Base-by-base conservation (phyloP, 2,888 invertebrate genomes). In the Acronicta alni region DNA sequence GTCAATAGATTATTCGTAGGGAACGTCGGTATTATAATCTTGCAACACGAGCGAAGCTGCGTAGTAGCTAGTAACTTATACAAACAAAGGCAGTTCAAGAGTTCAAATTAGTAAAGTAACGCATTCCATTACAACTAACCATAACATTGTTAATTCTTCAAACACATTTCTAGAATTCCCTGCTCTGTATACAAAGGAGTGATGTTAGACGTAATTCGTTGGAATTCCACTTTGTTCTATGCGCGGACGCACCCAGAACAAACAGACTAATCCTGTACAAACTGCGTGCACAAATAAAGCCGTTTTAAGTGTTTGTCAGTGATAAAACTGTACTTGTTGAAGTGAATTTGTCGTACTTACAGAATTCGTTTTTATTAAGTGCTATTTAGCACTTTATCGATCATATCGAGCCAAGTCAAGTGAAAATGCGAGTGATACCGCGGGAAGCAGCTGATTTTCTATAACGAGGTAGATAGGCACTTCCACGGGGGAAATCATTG, bases 261-360 rank as follows among this genome's bases (percentile, higher is more conserved):
- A 72, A 78, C 67, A 42, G 16, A 53, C 57, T 71, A 67, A 71
- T 72, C 68, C 63, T 72, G 45, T 54, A 67, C 70, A 70, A 72
- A 69, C 57, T 37, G 30, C 41, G 57, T 46, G 17, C 38, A 71
- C 63, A 73, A 68, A 68, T 53, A 58, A 35, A 57, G 35, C 52
- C 68, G 15, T 16, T 61, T 43, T 16, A 53, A 62, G 45, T 57
- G 56, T 52, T 60, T 57, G 41, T 44, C 32, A 30, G 17, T 41
- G 59, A 76, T 72, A 75, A 54, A 46, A 54, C 43, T 54, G 53
- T 39, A 54, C 17, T 59, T 51, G 32, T 56, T 35, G 35, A 14
- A 46, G 45, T 49, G 32, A 55, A 43, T 46, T 37, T 7, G 44
- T 20, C 38, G 45, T n/a, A 16, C 12, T 12, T 8, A 4, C 10